Evolutionary conservation across 2,888 invertebrate genomes (phyloP), one percentile per base, ranked within the genome.

Genomic region (Vanessa cardui): DNA sequence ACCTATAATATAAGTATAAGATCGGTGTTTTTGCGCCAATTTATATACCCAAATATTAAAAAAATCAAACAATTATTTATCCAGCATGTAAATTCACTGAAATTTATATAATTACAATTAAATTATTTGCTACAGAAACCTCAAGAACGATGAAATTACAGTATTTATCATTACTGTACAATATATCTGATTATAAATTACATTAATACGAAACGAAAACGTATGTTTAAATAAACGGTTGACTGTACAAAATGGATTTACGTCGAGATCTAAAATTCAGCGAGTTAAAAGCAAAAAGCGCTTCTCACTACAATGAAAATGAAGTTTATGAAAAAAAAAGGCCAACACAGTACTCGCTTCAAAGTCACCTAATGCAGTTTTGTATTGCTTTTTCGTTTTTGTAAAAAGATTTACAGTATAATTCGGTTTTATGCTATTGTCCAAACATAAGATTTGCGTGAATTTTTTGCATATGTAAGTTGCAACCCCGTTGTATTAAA

Each of bases 351-450:
- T 66, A 71, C 49, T 39, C 72, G 66, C 67, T 62, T 64, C 64
- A 58, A 47, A 71, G 64, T 69, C 69, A 64, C 58, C 71, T 71
- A 69, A 71, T 71, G 69, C 64, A 56, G 69, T 71, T 69, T 66
- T 71, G 58, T 62, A 52, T 54, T 45, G 46, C 60, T 52, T 21
- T 70, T 58, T 58, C 64, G 52, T 70, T 70, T 67, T 70, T 58
- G 63, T 61, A 59, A 70, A 26, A 26, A 67, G 67, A 67, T 58
- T 61, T 58, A 31, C 50, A 60, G 50, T 54, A 54, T 70, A 70
- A 70, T 68, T 67, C 47, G 61, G 62, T 70, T 67, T 64, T n/a
- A 31, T 31, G 54, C 54, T 54, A 26, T 33, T 54, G 54, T 33
- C 54, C 54, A 31, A 31, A 54, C 31, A 54, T 54, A 31, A 54